phyloP scores from a whole-genome alignment of 1,140 invertebrate species.

The Lysiphlebus fabarum region DNA sequence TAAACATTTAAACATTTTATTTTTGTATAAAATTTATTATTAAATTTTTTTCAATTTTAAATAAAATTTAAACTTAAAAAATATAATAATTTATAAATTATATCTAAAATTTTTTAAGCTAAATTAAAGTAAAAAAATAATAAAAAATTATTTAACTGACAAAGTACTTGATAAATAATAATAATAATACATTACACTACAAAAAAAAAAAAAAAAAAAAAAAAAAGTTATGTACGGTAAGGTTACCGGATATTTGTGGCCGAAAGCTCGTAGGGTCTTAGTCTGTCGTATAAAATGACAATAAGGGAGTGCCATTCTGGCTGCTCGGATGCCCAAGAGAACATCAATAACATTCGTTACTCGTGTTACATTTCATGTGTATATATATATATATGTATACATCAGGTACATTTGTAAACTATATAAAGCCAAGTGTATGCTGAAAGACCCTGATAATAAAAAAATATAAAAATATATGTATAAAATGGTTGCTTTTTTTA shows the following conservation, averaged over 20 bases:
- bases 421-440: too few relatives aligned
- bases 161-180: too few relatives aligned
- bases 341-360: conserved; percentile 24
- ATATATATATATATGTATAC: not conserved
- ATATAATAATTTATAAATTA: too few relatives aligned
- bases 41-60: too few relatives aligned
- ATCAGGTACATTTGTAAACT: not conserved
- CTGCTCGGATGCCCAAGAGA: not conserved
- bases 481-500: too few relatives aligned
- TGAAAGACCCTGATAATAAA: too few relatives aligned
- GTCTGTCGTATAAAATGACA: conserved; percentile 25
- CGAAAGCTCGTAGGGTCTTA: not conserved
- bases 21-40: too few relatives aligned
- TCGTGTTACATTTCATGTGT: conserved; percentile 5
- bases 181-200: too few relatives aligned
- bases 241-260: conserved; percentile 10
- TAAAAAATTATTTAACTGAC: too few relatives aligned
- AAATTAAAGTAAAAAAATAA: not conserved
- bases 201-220: conserved; percentile 3
- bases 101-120: too few relatives aligned
- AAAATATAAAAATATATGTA: too few relatives aligned
- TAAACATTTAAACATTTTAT: too few relatives aligned
- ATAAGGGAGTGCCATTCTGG: conserved; percentile 19
- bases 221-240: conserved; percentile 3
- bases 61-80: not conserved